Conservation (phyloP, 2,113 vertebrate genomes). For the Dicentrarchus labrax region DNA sequence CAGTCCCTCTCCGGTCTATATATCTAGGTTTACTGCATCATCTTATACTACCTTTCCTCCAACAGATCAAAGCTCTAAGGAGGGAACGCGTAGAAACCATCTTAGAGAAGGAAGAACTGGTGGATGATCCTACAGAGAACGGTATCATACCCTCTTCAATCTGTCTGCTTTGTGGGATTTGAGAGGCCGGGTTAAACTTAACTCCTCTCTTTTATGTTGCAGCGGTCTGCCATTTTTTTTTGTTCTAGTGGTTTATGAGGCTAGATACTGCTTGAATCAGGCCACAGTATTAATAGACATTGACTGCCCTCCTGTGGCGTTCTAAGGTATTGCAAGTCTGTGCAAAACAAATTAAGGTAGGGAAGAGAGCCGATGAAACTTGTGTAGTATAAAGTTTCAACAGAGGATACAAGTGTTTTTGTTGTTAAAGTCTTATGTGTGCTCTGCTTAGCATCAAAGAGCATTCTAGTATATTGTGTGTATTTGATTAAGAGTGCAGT, state of each 20-base stretch:
- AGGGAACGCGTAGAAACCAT: slow-evolving; percentile 60
- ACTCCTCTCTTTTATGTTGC: slow-evolving; percentile 24
- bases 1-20: background rate
- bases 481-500: background rate
- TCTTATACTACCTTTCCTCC: slow-evolving; percentile 3
- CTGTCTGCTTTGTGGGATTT: slow-evolving; percentile 21
- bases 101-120: slow-evolving; percentile 64
- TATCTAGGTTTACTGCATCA: background rate
- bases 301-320: slow-evolving; percentile 63
- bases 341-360: background rate
- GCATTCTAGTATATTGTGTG: background rate
- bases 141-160: slow-evolving; percentile 58
- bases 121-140: slow-evolving; percentile 67
- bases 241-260: background rate
- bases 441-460: background rate
- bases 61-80: slow-evolving; percentile 76
- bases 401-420: too few species aligned
- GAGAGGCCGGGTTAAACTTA: slow-evolving; percentile 13
- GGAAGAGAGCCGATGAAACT: background rate
- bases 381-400: too few species aligned
- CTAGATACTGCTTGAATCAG: background rate
- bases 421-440: too few species aligned
- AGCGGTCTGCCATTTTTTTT: background rate
- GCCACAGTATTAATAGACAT: background rate
- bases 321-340: slow-evolving; percentile 39